A percentile compares a stretch with the other conserved stretches of the same genome.
Evolutionary conservation across 1,140 invertebrate genomes (phyloP).

Genomic region (Ostrea edulis): DNA sequence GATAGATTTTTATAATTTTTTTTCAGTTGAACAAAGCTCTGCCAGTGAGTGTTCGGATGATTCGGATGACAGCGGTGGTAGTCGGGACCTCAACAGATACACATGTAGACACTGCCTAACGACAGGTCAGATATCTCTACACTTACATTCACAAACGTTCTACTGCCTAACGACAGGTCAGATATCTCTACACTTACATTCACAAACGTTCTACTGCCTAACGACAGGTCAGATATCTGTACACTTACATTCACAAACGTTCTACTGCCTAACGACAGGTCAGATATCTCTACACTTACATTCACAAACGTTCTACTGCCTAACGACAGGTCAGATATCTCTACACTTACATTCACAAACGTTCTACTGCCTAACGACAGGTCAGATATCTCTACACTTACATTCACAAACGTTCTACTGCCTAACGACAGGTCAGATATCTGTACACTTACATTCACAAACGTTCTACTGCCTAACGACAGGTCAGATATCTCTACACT

Average conservation of each 20-base stretch:
- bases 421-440: too few species aligned
- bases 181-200: neutral
- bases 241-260: too few species aligned
- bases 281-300: neutral
- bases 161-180: conserved; percentile 83
- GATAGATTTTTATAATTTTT: neutral
- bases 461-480: too few species aligned
- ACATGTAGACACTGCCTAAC: conserved; percentile 83
- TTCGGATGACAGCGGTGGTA: conserved; percentile 93
- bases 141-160: too few species aligned
- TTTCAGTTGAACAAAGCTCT: conserved; percentile 87
- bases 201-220: conserved; percentile 81
- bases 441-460: too few species aligned
- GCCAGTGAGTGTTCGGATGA: conserved; percentile 92
- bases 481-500: too few species aligned
- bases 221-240: conserved; percentile 79
- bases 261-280: conserved; percentile 83
- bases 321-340: too few species aligned
- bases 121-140: conserved; percentile 71
- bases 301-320: too few species aligned
- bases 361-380: too few species aligned
- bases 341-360: too few species aligned
- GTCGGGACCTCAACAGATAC: conserved; percentile 84
- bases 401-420: too few species aligned
- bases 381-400: too few species aligned